Conservation (phyloP, 2,797 vertebrate genomes). For the Chaetodon trifasciatus region DNA sequence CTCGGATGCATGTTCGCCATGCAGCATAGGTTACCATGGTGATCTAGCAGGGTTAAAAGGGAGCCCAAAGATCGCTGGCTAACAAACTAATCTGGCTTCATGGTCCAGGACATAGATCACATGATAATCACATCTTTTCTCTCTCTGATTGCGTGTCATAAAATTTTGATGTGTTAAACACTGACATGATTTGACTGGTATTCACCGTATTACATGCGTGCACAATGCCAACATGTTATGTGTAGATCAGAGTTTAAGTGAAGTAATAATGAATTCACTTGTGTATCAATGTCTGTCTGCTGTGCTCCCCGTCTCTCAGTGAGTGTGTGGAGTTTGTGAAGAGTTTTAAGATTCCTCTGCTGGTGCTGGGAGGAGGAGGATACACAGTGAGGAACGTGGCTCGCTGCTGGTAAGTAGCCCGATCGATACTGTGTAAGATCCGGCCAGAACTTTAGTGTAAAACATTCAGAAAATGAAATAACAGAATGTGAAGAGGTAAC, state of each 20-base stretch:
- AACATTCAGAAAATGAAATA: too few species aligned
- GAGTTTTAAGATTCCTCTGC: constrained; percentile 95
- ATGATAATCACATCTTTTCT: not conserved
- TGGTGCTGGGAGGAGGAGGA: constrained; percentile 97
- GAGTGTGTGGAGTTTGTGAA: constrained; percentile 99
- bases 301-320: constrained; percentile 75
- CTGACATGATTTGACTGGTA: not conserved
- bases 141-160: not conserved
- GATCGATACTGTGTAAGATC: too few species aligned
- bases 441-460: too few species aligned
- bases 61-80: not conserved
- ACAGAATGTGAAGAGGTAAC: too few species aligned
- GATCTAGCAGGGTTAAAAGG: too few species aligned
- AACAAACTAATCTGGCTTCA: not conserved
- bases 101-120: not conserved
- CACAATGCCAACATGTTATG: too few species aligned
- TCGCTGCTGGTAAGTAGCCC: constrained; percentile 92
- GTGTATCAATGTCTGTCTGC: not conserved
- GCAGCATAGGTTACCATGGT: too few species aligned
- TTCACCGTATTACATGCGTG: too few species aligned
- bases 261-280: not conserved
- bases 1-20: too few species aligned
- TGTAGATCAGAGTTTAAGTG: not conserved
- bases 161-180: not conserved
- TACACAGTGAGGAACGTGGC: constrained; percentile 98